Percentiles rank a stretch among this genome's conserved stretches.
Conservation (phyloP, 2,888 invertebrate genomes). For the Pristionchus arcanus region DNA sequence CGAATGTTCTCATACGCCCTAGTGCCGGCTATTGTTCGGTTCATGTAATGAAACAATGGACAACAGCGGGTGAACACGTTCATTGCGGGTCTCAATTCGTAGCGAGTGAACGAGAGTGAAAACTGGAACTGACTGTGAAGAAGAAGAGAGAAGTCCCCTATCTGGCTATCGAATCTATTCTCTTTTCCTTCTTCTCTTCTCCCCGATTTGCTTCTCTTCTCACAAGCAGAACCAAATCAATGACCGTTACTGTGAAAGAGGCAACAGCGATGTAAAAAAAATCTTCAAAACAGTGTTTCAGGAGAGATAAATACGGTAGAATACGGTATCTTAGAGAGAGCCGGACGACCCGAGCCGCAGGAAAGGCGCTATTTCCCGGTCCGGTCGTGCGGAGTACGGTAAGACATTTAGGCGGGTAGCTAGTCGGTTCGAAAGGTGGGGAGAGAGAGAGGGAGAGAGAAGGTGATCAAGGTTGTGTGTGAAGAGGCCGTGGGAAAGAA, state of each 20-base stretch:
- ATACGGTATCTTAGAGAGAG: no score
- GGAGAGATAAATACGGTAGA: neutral
- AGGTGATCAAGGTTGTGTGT: neutral
- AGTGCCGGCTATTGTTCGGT: neutral
- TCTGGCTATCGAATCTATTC: conserved; percentile 8
- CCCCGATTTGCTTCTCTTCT: neutral
- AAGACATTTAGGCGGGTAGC: neutral
- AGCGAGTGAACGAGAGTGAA: conserved; percentile 31
- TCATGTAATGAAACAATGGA: neutral
- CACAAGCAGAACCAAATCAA: neutral
- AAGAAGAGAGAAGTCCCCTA: conserved; percentile 21
- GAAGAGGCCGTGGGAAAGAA: neutral
- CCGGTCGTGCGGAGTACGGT: neutral
- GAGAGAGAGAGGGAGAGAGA: neutral
- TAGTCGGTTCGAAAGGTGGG: neutral
- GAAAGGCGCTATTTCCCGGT: neutral
- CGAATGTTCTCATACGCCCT: no score
- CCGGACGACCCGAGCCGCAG: no score
- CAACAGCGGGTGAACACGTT: neutral
- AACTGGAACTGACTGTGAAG: conserved; percentile 34
- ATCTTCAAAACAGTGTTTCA: neutral
- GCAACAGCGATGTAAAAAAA: neutral
- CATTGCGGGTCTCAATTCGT: neutral
- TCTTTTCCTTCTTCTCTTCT: conserved; percentile 8
- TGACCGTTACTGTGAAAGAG: neutral